Evolutionary conservation across 2,888 invertebrate species (phyloP).

Genomic region (Glaucopsyche alexis): DNA sequence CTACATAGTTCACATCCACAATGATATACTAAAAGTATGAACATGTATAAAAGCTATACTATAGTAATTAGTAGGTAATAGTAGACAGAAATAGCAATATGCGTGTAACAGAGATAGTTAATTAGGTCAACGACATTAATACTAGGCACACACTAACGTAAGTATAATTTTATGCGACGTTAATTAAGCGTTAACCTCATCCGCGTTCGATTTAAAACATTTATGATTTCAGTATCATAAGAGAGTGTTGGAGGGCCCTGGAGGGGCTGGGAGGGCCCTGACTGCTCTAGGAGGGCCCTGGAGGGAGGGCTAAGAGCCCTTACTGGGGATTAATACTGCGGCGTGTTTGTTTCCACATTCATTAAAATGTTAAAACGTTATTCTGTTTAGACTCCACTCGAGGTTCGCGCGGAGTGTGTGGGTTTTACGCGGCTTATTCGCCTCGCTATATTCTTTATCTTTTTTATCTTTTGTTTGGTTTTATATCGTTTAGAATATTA

Average conservation of each 20-base stretch:
- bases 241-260: neutral
- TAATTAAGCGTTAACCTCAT: neutral
- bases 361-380: constrained; percentile 26
- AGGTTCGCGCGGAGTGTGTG: neutral
- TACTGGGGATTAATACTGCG: constrained; percentile 5
- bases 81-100: too few relatives aligned
- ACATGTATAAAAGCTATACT: too few relatives aligned
- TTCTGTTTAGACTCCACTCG: constrained; percentile 19
- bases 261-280: too few relatives aligned
- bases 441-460: neutral
- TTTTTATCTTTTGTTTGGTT: neutral
- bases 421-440: constrained; percentile 6
- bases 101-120: too few relatives aligned
- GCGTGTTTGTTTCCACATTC: constrained; percentile 21
- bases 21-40: too few relatives aligned
- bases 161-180: too few relatives aligned
- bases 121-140: too few relatives aligned
- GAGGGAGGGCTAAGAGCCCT: neutral
- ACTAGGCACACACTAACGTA: too few relatives aligned
- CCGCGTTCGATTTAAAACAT: neutral
- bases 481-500: neutral
- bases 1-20: too few relatives aligned
- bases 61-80: too few relatives aligned
- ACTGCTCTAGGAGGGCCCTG: too few relatives aligned
- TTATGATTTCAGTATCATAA: neutral